A percentile compares a stretch with the other conserved stretches of the same genome.
phyloP scores from a whole-genome alignment of 2,888 invertebrate genomes.

The Hemicrepidius hirtus region DNA sequence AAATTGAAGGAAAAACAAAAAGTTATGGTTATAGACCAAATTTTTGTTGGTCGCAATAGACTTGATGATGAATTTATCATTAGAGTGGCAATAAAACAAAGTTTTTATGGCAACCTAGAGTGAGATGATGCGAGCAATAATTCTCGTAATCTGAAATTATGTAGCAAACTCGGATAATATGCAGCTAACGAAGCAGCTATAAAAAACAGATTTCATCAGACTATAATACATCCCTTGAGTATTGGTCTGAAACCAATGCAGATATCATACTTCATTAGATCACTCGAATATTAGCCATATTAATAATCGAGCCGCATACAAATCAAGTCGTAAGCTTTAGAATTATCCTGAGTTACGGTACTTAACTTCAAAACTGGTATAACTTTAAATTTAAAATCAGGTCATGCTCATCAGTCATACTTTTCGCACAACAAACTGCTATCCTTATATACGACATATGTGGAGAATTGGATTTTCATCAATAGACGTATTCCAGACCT shows the following conservation, averaged over 20 bases:
- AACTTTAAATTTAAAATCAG: background rate
- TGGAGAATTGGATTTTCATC: conserved; percentile 1
- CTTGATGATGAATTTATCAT: conserved; percentile 25
- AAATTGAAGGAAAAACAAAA: background rate
- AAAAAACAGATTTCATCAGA: conserved; percentile 43
- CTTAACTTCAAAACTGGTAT: conserved; percentile 2
- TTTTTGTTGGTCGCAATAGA: conserved; percentile 2
- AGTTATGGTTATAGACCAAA: background rate
- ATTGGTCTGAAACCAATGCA: conserved; percentile 12
- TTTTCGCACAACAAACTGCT: too few species aligned
- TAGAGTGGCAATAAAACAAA: conserved; percentile 18
- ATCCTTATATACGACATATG: too few species aligned
- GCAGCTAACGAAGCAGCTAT: conserved; percentile 39
- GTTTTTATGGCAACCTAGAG: conserved; percentile 34
- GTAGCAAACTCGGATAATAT: conserved; percentile 30
- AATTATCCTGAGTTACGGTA: conserved; percentile 5
- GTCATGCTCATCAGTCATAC: background rate
- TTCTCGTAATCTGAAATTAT: conserved; percentile 36
- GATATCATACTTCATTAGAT: conserved; percentile 26
- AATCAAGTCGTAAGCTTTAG: background rate
- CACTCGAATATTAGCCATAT: conserved; percentile 14
- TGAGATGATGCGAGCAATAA: conserved; percentile 27
- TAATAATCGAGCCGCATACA: background rate
- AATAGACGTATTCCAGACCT: background rate
- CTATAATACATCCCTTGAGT: conserved; percentile 29